Conservation (phyloP, 2,888 invertebrate species). For the Phengaris arion region DNA sequence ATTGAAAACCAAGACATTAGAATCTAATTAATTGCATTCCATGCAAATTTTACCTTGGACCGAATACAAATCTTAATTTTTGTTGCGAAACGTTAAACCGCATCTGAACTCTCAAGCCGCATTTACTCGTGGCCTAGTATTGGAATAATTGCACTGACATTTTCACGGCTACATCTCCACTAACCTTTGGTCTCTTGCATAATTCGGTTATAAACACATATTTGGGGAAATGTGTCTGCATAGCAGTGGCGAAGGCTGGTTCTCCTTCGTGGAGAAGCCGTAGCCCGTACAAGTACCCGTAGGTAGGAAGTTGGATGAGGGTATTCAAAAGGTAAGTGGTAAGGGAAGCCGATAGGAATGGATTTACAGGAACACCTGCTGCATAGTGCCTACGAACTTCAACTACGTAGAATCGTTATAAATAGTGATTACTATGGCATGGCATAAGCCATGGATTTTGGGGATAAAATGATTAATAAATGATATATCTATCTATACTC, state of each 20-base stretch:
- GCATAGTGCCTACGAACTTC: no score
- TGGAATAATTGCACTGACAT: slow-evolving; percentile 10
- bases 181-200: slow-evolving; percentile 4
- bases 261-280: no score
- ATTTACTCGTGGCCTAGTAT: slow-evolving; percentile 7
- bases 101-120: neutral
- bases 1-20: neutral
- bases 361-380: no score
- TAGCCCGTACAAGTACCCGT: no score
- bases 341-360: no score
- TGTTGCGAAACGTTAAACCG: neutral
- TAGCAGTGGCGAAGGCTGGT: neutral
- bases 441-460: no score
- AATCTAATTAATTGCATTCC: neutral
- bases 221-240: neutral
- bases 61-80: neutral
- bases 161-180: neutral
- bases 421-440: no score
- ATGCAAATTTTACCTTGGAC: neutral
- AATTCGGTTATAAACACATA: neutral
- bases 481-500: no score
- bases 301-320: no score
- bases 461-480: no score
- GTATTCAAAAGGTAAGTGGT: no score
- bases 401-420: no score